Evolutionary conservation across 2,888 invertebrate species (phyloP), one percentile per base, ranked within the genome.

Genomic region (Xylota sylvarum): DNA sequence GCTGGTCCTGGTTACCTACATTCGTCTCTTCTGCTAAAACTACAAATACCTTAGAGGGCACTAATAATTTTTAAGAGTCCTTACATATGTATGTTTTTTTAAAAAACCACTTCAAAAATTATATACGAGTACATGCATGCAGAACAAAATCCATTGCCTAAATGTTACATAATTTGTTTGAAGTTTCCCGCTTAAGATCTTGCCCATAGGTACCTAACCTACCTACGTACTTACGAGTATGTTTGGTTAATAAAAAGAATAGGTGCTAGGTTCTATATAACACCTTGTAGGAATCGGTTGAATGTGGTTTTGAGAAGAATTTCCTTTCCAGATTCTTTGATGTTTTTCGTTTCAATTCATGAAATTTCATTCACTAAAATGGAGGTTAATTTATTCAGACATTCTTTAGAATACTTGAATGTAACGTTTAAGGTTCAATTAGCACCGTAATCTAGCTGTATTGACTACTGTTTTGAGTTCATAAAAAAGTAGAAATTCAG

Each of bases 301-400:
- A 32, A 32, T 70, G 70, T 37, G 65, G 65, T 67, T 67, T 32
- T 4, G 12, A 35, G 37, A 27, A n/a, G 23, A 35, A 19, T 58
- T 55, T 30, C 12, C 3, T 14, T 17, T 10, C 6, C n/a, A 30
- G 30, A 14, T 55, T 40, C 43, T 40, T 69, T 69, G 69, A 69
- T 69, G 69, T 69, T 69, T n/a, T 69, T 43, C 17, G 10, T 17
- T 58, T 56, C 56, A 43, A 69, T 70, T 56, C 56, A 70, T 58
- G 32, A 58, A 56, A 56, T 30, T 46, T 70, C 56, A 70, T 70
- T 56, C 56, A 70, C 64, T 55, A 74, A 74, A 43, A 48, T 40
- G 37, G n/a, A 32, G 32, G 35, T 32, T 23, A 19, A 7, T 64
- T 40, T 40, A 60, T 40, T 40, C 40, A 23, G 50, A 50, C 43